These are phyloP conservation scores for Actenoides hombroni DNA, from an alignment of 2,113 vertebrate species.

Conservation along the genomic window DNA sequence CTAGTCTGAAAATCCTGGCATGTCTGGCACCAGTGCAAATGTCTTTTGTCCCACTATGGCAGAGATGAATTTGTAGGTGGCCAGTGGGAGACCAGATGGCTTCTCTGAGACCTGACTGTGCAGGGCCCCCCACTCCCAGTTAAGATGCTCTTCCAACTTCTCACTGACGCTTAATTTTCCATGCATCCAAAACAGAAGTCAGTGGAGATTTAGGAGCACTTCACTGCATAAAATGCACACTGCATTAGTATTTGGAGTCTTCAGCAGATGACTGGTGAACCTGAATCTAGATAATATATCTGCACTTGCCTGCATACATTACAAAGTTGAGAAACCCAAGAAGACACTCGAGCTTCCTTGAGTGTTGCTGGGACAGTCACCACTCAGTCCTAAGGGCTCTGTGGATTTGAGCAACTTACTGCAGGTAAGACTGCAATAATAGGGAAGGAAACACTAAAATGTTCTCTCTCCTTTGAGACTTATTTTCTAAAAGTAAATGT, in stretches of 20 bases:
- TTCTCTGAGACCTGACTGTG: background rate
- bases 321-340: background rate
- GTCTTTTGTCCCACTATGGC: background rate
- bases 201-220: background rate
- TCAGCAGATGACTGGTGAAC: background rate
- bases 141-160: background rate
- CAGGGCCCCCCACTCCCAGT: background rate
- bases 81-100: background rate
- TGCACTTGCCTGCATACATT: background rate
- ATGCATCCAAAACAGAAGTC: background rate
- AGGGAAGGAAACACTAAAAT: background rate
- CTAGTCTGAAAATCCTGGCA: background rate
- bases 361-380: background rate
- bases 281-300: background rate
- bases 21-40: accelerated
- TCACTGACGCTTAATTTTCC: background rate
- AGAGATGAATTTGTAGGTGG: background rate
- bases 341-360: background rate
- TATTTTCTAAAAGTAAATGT: background rate
- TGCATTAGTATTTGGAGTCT: background rate
- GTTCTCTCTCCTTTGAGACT: background rate
- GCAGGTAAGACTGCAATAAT: background rate
- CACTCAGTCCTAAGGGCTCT: background rate
- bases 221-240: background rate
- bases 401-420: background rate